These are phyloP conservation scores for Phalacrocorax carbo DNA, from an alignment of 2,113 vertebrate species.

Conservation along the genomic window DNA sequence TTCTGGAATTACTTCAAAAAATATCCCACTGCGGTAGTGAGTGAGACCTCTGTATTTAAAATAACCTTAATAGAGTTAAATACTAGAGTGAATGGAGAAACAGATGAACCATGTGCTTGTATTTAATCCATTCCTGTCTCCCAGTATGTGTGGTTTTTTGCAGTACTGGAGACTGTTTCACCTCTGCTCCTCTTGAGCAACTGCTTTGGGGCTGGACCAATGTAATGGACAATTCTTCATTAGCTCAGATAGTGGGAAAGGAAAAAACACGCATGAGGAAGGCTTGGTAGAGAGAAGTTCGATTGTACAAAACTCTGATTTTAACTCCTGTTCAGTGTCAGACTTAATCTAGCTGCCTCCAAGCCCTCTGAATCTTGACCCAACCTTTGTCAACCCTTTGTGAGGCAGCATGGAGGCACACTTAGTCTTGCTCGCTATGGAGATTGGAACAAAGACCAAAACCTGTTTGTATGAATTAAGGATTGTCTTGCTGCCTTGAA, in stretches of 20 bases:
- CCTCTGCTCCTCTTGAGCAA: background rate
- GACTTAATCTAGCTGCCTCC: background rate
- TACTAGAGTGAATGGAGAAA: background rate
- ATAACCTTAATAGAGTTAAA: background rate
- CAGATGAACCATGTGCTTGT: background rate
- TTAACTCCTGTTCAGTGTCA: background rate
- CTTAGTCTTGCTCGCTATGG: background rate
- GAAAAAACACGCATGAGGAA: background rate
- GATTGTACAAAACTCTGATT: background rate
- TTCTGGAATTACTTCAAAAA: background rate
- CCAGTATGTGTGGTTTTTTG: background rate
- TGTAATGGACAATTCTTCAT: background rate
- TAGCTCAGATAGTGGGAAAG: background rate
- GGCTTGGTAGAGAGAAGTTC: background rate
- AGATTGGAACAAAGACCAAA: background rate
- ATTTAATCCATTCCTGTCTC: background rate
- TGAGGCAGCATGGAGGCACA: background rate
- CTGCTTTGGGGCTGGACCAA: background rate
- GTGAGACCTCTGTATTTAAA: constrained; percentile 1
- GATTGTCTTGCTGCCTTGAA: background rate
- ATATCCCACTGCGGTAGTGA: background rate
- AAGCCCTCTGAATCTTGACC: background rate
- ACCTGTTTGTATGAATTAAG: background rate
- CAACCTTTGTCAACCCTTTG: background rate
- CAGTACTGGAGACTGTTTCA: background rate